Percentiles rank a stretch among this genome's conserved stretches.
Evolutionary conservation across 2,113 vertebrate genomes (phyloP).

Genomic region (Phalacrocorax pelagicus): DNA sequence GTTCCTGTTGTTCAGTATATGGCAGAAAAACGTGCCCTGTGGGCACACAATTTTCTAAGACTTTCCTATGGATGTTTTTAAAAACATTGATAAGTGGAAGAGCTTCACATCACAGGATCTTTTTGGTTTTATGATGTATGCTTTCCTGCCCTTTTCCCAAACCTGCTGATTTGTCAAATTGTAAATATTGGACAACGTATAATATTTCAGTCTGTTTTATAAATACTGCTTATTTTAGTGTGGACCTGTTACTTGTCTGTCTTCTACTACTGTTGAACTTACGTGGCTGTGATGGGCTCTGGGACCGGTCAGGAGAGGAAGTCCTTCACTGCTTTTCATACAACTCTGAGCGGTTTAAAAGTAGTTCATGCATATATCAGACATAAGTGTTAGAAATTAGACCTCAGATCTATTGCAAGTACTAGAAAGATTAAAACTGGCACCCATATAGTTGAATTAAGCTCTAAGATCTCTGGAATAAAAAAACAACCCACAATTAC

Average conservation of each 20-base stretch:
- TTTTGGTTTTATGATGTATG: not conserved
- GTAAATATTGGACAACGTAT: not conserved
- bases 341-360: not conserved
- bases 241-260: not conserved
- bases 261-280: not conserved
- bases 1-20: not conserved
- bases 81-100: not conserved
- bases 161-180: not conserved
- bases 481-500: not conserved
- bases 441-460: not conserved
- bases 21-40: not conserved
- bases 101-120: not conserved
- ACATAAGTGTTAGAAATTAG: not conserved
- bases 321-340: not conserved
- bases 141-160: not conserved
- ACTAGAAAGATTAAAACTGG: not conserved
- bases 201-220: not conserved
- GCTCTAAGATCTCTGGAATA: not conserved
- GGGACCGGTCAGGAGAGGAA: not conserved
- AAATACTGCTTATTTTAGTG: not conserved
- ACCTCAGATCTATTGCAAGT: not conserved
- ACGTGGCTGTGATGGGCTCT: not conserved
- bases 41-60: not conserved
- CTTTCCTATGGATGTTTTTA: not conserved
- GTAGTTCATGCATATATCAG: not conserved